Evolutionary conservation across 2,113 vertebrate species (phyloP).

Genomic region (Thinocorus orbignyianus): DNA sequence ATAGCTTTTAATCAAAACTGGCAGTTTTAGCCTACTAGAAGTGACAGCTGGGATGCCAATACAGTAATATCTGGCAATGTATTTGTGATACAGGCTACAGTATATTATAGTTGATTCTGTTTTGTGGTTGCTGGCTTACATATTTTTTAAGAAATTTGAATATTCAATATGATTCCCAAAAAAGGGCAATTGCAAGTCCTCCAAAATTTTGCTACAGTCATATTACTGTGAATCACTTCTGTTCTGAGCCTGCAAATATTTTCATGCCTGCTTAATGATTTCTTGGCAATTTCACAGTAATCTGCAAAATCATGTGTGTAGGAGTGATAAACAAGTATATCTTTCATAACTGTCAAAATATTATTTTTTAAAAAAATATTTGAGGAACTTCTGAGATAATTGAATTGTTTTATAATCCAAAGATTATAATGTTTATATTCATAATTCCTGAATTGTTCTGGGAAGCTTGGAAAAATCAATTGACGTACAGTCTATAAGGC

Average conservation of each 20-base stretch:
- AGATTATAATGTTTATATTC: background rate
- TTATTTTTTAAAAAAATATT: background rate
- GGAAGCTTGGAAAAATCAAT: background rate
- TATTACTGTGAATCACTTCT: background rate
- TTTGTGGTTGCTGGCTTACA: background rate
- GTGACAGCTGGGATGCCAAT: background rate
- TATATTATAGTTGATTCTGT: background rate
- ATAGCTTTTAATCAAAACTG: background rate
- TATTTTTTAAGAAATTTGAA: background rate
- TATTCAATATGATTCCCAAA: background rate
- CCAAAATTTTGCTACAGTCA: background rate
- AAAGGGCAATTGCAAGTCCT: too few relatives aligned
- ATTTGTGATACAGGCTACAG: background rate
- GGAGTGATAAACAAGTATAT: accelerated
- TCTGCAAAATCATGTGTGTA: background rate
- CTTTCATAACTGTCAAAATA: background rate
- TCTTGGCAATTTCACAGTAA: background rate
- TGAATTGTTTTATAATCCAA: background rate
- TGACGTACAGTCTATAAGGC: background rate
- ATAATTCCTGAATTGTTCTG: background rate
- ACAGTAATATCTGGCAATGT: background rate
- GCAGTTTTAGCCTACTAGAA: background rate
- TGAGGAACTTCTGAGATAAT: background rate
- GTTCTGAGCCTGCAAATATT: background rate
- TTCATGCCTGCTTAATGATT: background rate